Percentiles rank a stretch among this genome's conserved stretches.
phyloP scores from a whole-genome alignment of 2,113 vertebrate species.

The Romanogobio albipinnatus region DNA sequence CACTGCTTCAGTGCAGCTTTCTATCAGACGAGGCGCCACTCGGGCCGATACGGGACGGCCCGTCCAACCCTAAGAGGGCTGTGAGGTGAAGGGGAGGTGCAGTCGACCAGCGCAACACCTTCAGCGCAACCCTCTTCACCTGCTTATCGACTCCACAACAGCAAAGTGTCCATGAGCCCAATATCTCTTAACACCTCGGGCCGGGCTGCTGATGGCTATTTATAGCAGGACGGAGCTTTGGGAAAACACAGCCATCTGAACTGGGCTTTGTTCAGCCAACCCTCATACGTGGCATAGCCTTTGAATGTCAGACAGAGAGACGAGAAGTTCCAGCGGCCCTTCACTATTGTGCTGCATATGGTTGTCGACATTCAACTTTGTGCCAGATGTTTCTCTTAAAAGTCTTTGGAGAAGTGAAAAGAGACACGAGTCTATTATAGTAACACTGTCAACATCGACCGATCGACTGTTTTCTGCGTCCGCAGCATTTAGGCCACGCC shows the following conservation, averaged over 20 bases:
- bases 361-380: neutral
- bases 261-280: slow-evolving; percentile 48
- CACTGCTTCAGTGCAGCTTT: no score
- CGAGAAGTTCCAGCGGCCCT: neutral
- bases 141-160: slow-evolving; percentile 69
- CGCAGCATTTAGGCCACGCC: no score
- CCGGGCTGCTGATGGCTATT: slow-evolving; percentile 58
- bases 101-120: slow-evolving; percentile 61
- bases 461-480: neutral
- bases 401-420: neutral
- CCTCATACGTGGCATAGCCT: slow-evolving; percentile 41
- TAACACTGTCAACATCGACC: neutral
- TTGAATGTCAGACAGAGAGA: slow-evolving; percentile 47
- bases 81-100: slow-evolving; percentile 16
- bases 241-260: slow-evolving; percentile 52
- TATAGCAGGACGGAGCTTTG: slow-evolving; percentile 65
- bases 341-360: neutral
- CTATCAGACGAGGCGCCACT: neutral
- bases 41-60: neutral
- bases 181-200: slow-evolving; percentile 65
- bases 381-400: neutral
- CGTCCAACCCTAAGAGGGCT: slow-evolving; percentile 46
- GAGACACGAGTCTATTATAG: neutral
- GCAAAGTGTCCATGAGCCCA: slow-evolving; percentile 66
- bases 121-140: slow-evolving; percentile 67